Base-by-base conservation (phyloP, 2,113 vertebrate genomes). In the Penelope pileata region DNA sequence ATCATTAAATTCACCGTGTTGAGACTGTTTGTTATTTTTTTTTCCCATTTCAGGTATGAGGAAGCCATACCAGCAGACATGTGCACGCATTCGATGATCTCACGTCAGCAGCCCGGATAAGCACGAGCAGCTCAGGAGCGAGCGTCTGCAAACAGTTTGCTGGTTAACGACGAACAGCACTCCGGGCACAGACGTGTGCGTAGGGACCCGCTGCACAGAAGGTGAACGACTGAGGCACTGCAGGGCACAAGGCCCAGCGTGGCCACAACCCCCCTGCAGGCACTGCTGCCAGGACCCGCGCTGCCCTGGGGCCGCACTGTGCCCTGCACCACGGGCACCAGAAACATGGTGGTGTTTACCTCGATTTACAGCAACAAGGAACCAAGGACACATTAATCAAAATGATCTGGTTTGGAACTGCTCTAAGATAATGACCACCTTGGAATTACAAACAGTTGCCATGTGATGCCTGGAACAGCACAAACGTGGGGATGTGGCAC, bases 241-340 rank as follows among this genome's bases (percentile, higher is more conserved):
- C 45, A 36, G 51, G 16, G n/a, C 29, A 32, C 16, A 48, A 45
- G 48, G 2, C 50, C 36, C 36, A 32, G 2, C 23, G 7, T 19
- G 38, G n/a, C n/a, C n/a, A n/a, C 3, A 7, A 7, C 7, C 36
- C 64, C 40, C 67, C 45, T 45, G 45, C 45, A 45, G 45, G 7
- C 47, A 22, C 47, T 48, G 47, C 47, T 22, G 42, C 42, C 10
- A 15, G 42, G 42, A 43, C 42, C 10, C 42, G 42, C 42, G 42
- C 15, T 15, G 15, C 42, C 42, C 47, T 22, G 9, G 18, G 19
- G 8, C 47, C 19, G 47, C 19, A 18, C 26, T 26, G 0, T 2
- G 3, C 14, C 36, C 62, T 16, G 22, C 15, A 2, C 8, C 6
- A 13, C 22, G 22, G 40, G 40, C 0, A 0, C 23, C 30, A 26